Base-by-base conservation (phyloP, 2,113 vertebrate species). In the Lepus americanus region DNA sequence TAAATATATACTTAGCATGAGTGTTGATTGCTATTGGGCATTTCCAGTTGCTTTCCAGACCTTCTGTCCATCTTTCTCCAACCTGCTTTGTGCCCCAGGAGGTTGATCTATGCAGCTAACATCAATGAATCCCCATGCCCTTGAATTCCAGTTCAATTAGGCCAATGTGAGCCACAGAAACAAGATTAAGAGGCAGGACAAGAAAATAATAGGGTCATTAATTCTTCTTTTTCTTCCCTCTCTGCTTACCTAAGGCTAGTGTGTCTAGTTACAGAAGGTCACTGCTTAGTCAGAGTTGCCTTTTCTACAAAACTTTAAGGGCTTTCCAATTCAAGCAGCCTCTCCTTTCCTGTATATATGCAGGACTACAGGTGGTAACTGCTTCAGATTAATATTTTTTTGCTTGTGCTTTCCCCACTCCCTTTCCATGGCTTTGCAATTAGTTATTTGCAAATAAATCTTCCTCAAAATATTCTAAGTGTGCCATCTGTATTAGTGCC, bases 401-500 rank as follows among this genome's bases (percentile, higher is more conserved):
- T 44, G 14, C 23, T 29, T 88, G 22, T 81, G 22, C 3, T 72
- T n/a, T 36, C 33, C 6, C n/a, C 22, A 63, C 3, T 49, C 4
- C 13, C 6, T 70, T 36, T 13, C 29, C 29, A 39, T 61, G 16
- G 6, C 23, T 95, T 87, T 81, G 12, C 14, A 70, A 36, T 79
- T 77, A 70, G 17, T 22, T 89, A 55, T 85, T 94, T 89, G 67
- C 36, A 44, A 67, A 70, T 93, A 69, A 82, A n/a, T 20, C 16
- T n/a, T 63, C 53, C 64, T 92, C 55, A 66, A 64, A 73, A 73
- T 13, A 92, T 61, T 23, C 22, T 89, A 79, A 77, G 6, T 81
- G 20, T 49, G n/a, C 7, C 81, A 94, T 92, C 95, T 92, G 25
- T 85, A 10, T 70, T 59, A 92, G 33, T 86, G 29, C 2, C 20